These are phyloP conservation scores for Semnopithecus entellus DNA, from an alignment of 2,113 vertebrate genomes.

Conservation along the genomic window DNA sequence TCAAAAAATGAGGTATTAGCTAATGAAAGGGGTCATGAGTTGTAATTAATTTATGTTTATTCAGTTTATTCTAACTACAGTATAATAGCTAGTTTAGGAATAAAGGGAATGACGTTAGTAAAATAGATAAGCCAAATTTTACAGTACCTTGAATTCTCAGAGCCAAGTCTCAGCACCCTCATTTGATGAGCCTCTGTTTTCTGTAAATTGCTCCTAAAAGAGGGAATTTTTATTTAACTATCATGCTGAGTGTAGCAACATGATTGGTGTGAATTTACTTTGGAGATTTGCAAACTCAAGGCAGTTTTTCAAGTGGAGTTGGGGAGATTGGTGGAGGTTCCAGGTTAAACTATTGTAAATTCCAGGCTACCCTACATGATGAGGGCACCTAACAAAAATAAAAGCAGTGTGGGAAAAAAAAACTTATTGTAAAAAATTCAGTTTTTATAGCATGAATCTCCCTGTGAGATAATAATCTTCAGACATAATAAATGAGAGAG, in stretches of 20 bases:
- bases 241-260: not conserved
- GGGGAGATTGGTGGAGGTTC: not conserved
- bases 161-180: not conserved
- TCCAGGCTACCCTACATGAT: not conserved
- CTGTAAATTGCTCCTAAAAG: slow-evolving; percentile 12
- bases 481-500: not conserved
- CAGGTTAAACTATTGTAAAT: not conserved
- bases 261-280: not conserved
- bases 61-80: not conserved
- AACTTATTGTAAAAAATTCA: not conserved
- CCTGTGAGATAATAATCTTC: not conserved
- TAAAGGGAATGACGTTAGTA: slow-evolving; percentile 1
- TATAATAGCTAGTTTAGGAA: not conserved
- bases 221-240: not conserved
- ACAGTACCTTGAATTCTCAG: not conserved
- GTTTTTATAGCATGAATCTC: not conserved
- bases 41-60: slow-evolving; percentile 19
- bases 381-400: not conserved
- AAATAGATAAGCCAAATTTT: slow-evolving; percentile 40
- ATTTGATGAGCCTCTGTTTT: slow-evolving; percentile 37
- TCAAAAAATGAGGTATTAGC: slow-evolving; percentile 14
- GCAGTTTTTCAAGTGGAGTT: not conserved
- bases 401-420: not conserved
- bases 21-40: not conserved
- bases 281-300: not conserved